Base-by-base conservation (phyloP, 2,888 invertebrate genomes). In the Volucella zonaria region DNA sequence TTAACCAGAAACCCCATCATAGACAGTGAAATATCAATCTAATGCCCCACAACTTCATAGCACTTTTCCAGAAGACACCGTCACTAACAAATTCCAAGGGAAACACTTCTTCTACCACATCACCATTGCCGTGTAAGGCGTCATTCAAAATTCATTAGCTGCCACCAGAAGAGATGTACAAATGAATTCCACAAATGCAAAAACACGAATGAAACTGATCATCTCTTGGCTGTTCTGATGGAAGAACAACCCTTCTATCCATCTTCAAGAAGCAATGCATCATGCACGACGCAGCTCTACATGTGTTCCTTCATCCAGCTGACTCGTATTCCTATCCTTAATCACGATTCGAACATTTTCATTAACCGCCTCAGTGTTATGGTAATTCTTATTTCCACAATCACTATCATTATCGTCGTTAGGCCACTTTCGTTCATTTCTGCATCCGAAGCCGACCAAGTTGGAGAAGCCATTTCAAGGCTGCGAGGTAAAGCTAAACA, bases 341-440 rank as follows among this genome's bases (percentile, higher is more conserved):
- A 74, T 81, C 80, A 80, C 68, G 80, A 58, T 58, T 51, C 68
- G 47, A 81, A 75, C 80, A 70, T 64, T 75, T 70, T 59, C 64
- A 81, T 81, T 68, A 75, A 49, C 61, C 68, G 68, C 49, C 75
- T 8, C 45, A 14, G 58, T 70, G 51, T 70, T 76, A 76, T 81
- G 81, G 58, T 75, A 81, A 81, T 81, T 81, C 58, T 52, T 62
- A 38, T 23, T 18, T 75, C 9, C 52, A 54, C 51, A 81, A 75
- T 75, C 40, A 54, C 64, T 64, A 45, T 81, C 75, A 70, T 70
- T 81, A 59, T 47, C 52, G 23, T 47, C 52, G 23, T 64, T 45
- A 75, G 71, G 71, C 76, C 31, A 76, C 82, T 82, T 82, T 82
- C 76, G 54, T 75, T 81, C 54, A 70, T 54, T 62, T 62, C 58